These are phyloP conservation scores for Centruroides vittatus DNA, from an alignment of 1,140 invertebrate species.

Conservation along the genomic window DNA sequence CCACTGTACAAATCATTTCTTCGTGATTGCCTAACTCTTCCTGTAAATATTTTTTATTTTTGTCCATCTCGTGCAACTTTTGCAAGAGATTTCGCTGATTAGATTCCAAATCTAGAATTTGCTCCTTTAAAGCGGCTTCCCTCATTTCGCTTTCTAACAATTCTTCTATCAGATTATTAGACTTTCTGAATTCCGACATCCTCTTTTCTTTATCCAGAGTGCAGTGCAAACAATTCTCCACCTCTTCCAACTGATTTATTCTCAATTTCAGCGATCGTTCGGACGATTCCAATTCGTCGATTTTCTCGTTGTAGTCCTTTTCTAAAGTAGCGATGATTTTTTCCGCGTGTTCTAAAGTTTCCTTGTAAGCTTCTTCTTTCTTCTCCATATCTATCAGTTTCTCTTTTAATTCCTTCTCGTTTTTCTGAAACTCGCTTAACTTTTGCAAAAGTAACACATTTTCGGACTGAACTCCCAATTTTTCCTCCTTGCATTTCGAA, in stretches of 20 bases:
- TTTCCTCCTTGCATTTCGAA: slow-evolving; percentile 1
- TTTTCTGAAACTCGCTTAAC: slow-evolving; percentile 2
- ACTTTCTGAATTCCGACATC: slow-evolving; percentile 17
- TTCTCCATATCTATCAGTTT: slow-evolving; percentile 46
- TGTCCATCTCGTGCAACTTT: slow-evolving; percentile 22
- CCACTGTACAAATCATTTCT: slow-evolving; percentile 21
- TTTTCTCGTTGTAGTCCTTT: slow-evolving; percentile 39
- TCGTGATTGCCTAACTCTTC: slow-evolving; percentile 28
- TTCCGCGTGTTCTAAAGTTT: slow-evolving; percentile 55
- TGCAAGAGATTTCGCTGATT: slow-evolving; percentile 1
- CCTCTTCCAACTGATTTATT: slow-evolving; percentile 21
- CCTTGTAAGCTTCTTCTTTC: slow-evolving; percentile 48
- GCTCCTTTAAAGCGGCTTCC: slow-evolving; percentile 10
- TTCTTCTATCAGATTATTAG: slow-evolving; percentile 22
- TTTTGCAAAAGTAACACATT: slow-evolving; percentile 4
- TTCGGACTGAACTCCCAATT: background rate
- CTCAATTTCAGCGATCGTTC: slow-evolving; percentile 14
- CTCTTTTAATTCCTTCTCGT: slow-evolving; percentile 23
- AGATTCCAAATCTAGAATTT: slow-evolving; percentile 2
- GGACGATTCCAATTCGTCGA: slow-evolving; percentile 26
- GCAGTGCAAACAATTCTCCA: slow-evolving; percentile 19
- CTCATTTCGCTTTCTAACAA: slow-evolving; percentile 21
- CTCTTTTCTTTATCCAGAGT: slow-evolving; percentile 16
- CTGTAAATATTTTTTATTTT: slow-evolving; percentile 22
- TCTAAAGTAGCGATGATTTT: slow-evolving; percentile 55